Base-by-base conservation (phyloP, 2,888 invertebrate genomes). In the Heliconius sara region DNA sequence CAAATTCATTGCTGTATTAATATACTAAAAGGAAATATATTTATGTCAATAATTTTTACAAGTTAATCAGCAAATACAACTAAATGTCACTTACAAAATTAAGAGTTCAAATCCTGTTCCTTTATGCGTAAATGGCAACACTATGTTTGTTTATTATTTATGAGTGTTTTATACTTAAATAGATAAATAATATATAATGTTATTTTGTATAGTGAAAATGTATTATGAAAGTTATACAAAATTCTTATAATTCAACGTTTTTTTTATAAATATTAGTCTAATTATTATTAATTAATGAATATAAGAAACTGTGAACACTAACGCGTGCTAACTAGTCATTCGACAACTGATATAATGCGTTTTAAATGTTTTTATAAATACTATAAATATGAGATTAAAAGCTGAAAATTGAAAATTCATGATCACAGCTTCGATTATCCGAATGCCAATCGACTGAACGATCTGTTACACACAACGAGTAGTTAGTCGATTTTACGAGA, bases 311-410 rank as follows among this genome's bases (percentile, higher is more conserved):
- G 63, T 78, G 72, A 72, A 34, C 52, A 78, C 72, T 72, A 72
- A 78, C 34, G 66, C 72, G 57, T 57, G 73, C 78, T 78, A 78
- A 78, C 78, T 73, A 73, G 78, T 78, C 78, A 73, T 25, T 25
- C 27, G 66, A 78, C 66, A 57, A 34, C 65, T 57, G 13, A 57
- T 73, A 57, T 73, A 39, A 39, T 25, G 39, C 27, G 63, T 25
- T 65, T 5, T 27, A 65, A 65, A 65, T 63, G 60, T 60, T 60
- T n/a, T 60, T 12, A 60, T n/a, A 60, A 60, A 60, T 60, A 60
- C 60, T 13, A 63, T 63, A 12, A n/a, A 1, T 63, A 63, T 60
- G n/a, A 63, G 12, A n/a, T n/a, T 3, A 12, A 39, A 60, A 6
- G 5, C 25, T 10, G 25, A 10, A 13, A 57, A 57, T 57, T 9